Evolutionary conservation across 2,888 invertebrate genomes (phyloP).

Genomic region (Linnaemya tessellans): DNA sequence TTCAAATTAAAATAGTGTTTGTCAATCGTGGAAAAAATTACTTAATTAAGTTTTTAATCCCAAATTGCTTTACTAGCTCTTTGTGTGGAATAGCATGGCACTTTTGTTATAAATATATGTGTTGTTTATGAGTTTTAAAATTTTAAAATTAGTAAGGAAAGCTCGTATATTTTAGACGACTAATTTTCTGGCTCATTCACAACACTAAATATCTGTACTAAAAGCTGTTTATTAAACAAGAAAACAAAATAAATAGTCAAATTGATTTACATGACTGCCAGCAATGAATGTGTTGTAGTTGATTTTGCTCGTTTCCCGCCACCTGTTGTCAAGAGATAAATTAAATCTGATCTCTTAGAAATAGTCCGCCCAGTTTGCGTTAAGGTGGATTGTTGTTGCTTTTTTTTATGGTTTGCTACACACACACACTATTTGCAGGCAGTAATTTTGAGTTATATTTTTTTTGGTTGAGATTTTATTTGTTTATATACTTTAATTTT

Average conservation of each 20-base stretch:
- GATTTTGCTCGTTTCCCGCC: conserved; percentile 36
- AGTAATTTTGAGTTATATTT: conserved; percentile 55
- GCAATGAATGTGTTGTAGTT: conserved; percentile 12
- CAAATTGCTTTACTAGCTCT: no score
- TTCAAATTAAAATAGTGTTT: no score
- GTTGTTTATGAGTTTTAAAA: neutral
- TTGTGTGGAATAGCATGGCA: neutral
- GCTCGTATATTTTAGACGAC: neutral
- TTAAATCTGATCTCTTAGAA: conserved; percentile 29
- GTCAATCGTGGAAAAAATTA: no score
- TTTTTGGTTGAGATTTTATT: conserved; percentile 27
- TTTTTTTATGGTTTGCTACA: conserved; percentile 36
- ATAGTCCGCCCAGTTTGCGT: neutral
- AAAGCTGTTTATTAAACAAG: neutral
- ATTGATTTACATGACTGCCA: conserved; percentile 44
- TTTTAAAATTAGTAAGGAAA: no score
- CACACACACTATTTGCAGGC: conserved; percentile 42
- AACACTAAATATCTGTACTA: neutral
- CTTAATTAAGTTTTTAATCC: no score
- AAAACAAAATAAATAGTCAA: conserved; percentile 6
- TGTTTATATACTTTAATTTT: neutral
- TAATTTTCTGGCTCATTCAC: neutral
- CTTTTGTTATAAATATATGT: neutral
- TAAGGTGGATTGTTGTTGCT: neutral
- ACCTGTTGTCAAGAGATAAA: conserved; percentile 59